Evolutionary conservation across 2,888 invertebrate species (phyloP).

Genomic region (Notocelia uddmanniana): DNA sequence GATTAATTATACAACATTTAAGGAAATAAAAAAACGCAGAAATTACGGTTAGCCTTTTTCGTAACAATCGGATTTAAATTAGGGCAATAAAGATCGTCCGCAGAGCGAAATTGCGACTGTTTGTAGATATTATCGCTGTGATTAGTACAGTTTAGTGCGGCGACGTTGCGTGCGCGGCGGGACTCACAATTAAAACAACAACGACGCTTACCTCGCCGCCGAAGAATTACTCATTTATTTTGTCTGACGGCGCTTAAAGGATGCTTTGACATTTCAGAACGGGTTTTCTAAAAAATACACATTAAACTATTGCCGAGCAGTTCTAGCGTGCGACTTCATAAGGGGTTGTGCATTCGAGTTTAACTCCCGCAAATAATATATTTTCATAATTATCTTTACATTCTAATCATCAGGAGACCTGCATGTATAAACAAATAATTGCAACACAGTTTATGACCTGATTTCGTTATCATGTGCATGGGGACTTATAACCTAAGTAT

Average conservation of each 20-base stretch:
- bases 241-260: conserved; percentile 31
- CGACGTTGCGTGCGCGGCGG: conserved; percentile 68
- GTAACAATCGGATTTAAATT: conserved; percentile 69
- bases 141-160: conserved; percentile 73
- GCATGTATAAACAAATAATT: no score
- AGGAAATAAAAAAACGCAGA: conserved; percentile 5
- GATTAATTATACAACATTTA: background rate
- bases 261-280: conserved; percentile 17
- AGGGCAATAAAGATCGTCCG: conserved; percentile 73
- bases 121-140: conserved; percentile 66
- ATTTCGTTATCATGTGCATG: no score
- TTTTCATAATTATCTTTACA: no score
- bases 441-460: no score
- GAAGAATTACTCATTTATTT: conserved; percentile 36
- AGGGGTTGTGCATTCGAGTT: background rate
- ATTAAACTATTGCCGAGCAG: background rate
- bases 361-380: no score
- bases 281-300: background rate
- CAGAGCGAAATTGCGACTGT: conserved; percentile 66
- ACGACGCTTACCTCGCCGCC: conserved; percentile 23
- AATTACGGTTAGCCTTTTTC: conserved; percentile 49
- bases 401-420: no score
- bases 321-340: background rate
- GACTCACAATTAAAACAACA: conserved; percentile 34
- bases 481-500: no score